These are phyloP conservation scores for Sarcophaga rosellei DNA, from an alignment of 2,888 invertebrate species.

Conservation along the genomic window DNA sequence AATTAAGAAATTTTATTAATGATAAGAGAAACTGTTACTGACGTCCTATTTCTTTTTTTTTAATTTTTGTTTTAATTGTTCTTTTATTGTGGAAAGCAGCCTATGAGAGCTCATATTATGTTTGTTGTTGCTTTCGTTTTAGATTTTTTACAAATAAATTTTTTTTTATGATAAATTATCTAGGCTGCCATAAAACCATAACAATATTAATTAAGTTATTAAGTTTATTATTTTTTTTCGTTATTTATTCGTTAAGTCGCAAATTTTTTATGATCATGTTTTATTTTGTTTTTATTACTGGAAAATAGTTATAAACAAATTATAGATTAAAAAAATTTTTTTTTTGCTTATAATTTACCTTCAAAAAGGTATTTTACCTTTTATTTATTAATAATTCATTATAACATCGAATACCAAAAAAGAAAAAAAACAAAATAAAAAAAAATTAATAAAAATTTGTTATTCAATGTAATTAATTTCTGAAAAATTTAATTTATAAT, in stretches of 20 bases:
- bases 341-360: constrained; percentile 44
- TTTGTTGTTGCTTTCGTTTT: not conserved
- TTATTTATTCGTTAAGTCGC: constrained; percentile 22
- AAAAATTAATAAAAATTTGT: not conserved
- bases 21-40: not conserved
- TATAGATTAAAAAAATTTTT: not conserved
- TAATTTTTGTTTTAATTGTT: not conserved
- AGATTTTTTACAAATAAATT: constrained; percentile 1
- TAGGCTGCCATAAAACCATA: constrained; percentile 25
- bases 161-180: constrained; percentile 29
- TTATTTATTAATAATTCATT: constrained; percentile 12
- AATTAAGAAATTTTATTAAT: too few relatives aligned
- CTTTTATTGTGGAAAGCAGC: not conserved
- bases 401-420: not conserved
- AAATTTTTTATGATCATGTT: not conserved
- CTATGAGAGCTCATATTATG: not conserved
- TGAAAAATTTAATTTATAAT: not conserved
- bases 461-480: constrained; percentile 31
- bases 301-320: constrained; percentile 1
- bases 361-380: constrained; percentile 52
- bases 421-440: not conserved
- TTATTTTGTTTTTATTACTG: not conserved
- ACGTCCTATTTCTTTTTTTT: not conserved
- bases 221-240: not conserved
- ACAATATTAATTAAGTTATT: constrained; percentile 44